Evolutionary conservation across 1,140 invertebrate genomes (phyloP).

Genomic region (Glomeris maerens): DNA sequence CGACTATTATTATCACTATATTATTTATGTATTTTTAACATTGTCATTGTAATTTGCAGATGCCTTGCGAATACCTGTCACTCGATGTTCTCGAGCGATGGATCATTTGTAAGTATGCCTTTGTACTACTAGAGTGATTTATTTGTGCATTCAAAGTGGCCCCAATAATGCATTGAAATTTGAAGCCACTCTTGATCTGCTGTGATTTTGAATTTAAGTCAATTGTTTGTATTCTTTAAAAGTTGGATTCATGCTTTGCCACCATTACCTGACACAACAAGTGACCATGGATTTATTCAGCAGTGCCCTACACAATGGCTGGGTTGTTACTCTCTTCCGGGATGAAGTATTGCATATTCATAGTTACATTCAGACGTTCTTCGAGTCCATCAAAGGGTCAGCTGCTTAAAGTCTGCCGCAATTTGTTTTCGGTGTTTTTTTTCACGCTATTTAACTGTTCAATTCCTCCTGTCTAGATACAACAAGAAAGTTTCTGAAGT

Average conservation of each 20-base stretch:
- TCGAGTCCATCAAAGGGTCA: constrained; percentile 83
- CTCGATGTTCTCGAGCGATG: constrained; percentile 89
- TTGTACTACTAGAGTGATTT: too few species aligned
- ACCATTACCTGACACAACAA: constrained; percentile 52
- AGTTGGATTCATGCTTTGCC: constrained; percentile 81
- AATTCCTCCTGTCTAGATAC: constrained; percentile 36
- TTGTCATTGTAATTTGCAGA: constrained; percentile 30
- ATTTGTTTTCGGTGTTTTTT: constrained; percentile 2
- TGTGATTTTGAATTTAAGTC: not conserved
- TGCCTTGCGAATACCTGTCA: constrained; percentile 94
- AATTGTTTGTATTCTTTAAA: constrained; percentile 21
- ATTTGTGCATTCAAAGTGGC: too few species aligned
- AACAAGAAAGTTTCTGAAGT: constrained; percentile 82
- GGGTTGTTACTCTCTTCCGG: constrained; percentile 86
- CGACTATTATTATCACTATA: not conserved
- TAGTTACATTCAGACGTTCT: constrained; percentile 79
- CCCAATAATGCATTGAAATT: too few species aligned
- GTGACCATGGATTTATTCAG: constrained; percentile 78
- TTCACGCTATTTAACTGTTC: constrained; percentile 19
- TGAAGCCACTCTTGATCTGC: too few species aligned
- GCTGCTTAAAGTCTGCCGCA: constrained; percentile 6
- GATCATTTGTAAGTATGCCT: constrained; percentile 60
- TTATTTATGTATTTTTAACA: constrained; percentile 11
- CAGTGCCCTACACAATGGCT: constrained; percentile 76
- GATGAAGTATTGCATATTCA: constrained; percentile 97